Evolutionary conservation across 2,888 invertebrate genomes (phyloP).

Genomic region (Catocala fraxini): DNA sequence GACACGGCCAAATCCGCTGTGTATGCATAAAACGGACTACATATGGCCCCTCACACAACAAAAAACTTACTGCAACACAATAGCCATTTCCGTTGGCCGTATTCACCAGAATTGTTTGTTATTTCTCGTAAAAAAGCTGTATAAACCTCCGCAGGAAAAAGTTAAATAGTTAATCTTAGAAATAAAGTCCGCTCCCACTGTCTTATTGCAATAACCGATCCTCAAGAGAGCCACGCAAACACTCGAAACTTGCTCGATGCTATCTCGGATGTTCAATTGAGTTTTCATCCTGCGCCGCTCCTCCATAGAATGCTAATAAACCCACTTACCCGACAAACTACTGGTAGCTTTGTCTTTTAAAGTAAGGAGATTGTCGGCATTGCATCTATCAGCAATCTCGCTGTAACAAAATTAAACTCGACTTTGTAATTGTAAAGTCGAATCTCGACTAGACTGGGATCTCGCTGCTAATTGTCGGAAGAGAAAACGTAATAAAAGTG

Average conservation of each 20-base stretch:
- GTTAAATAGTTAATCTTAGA: constrained; percentile 26
- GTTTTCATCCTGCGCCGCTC: constrained; percentile 64
- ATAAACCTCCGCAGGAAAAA: constrained; percentile 12
- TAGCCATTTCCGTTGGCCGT: constrained; percentile 25
- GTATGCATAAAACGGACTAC: constrained; percentile 26
- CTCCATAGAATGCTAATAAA: constrained; percentile 73
- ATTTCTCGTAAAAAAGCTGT: constrained; percentile 9
- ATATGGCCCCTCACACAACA: constrained; percentile 27
- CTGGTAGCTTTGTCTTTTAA: constrained; percentile 71
- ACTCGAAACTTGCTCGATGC: constrained; percentile 62
- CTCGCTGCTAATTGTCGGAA: constrained; percentile 82
- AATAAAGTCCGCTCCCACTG: constrained; percentile 22
- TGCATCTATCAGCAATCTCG: constrained; percentile 77
- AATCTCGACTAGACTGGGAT: constrained; percentile 74
- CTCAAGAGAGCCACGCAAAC: constrained; percentile 52
- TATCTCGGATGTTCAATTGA: constrained; percentile 74
- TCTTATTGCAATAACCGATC: constrained; percentile 49
- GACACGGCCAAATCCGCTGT: constrained; percentile 38
- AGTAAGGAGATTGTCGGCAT: constrained; percentile 68
- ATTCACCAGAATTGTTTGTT: constrained; percentile 20
- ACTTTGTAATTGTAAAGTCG: constrained; percentile 75
- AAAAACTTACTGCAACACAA: constrained; percentile 31
- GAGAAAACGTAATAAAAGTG: constrained; percentile 84
- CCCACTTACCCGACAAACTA: constrained; percentile 75
- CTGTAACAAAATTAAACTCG: constrained; percentile 77